Base-by-base conservation (phyloP, 2,113 vertebrate genomes). In the Synchiropus splendidus region DNA sequence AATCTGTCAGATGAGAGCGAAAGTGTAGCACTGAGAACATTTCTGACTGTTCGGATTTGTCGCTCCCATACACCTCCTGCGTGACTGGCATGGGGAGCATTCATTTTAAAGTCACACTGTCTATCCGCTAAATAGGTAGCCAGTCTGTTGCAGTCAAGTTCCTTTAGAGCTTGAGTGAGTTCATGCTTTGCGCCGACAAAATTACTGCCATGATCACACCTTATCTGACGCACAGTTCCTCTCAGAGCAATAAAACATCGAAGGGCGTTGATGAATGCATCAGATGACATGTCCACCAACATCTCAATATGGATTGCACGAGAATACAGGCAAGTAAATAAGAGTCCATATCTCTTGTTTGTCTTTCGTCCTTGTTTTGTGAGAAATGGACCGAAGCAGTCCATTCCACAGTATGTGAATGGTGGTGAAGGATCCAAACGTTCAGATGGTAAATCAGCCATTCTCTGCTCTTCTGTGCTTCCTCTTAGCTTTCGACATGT, bases 121-220 rank as follows among this genome's bases (percentile, higher is more conserved):
- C 31, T 43, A 1, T 53, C 36, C 10, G 44, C 30, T 2, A 59
- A 8, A 31, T 40, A 41, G 2, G 2, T 4, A 1, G 18, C 5
- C 0, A 66, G 2, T 1, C 39, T 2, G 1, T 66, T 9, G 0
- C 3, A 6, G 30, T 56, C 13, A 2, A 57, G 1, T 36, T 60
- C 10, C 15, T 51, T 51, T 2, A 65, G 12, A 11, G 43, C 49
- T 17, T 38, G 36, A 4, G 12, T n/a, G 0, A 68, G 2, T 41
- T 52, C 16, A 13, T 69, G 65, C 36, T 39, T 65, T 0, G 46
- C 57, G 30, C 61, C 36, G 1, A 61, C 12, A 9, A 70, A 64
- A 6, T 54, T 56, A 2, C 12, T 64, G 6, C 71, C 55, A 18
- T 64, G 56, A 6, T 71, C 55, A 18, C 32, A 67, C 2, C 15